These are phyloP conservation scores for Varanus salvator DNA, from an alignment of 2,113 vertebrate species.

Conservation along the genomic window DNA sequence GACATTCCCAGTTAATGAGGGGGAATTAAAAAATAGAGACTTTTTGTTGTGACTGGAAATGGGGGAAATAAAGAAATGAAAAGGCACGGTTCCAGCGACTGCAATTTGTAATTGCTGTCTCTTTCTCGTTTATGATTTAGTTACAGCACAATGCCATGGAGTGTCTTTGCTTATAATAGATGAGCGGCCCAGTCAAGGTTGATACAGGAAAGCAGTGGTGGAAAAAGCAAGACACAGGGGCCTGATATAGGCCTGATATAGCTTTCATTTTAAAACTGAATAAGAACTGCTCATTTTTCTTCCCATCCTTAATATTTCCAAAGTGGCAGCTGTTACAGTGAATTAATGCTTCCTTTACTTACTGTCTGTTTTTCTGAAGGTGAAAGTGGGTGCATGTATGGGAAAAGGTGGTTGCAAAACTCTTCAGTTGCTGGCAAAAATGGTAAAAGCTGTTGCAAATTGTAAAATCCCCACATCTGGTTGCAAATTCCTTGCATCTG, in stretches of 20 bases:
- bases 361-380: background rate
- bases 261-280: background rate
- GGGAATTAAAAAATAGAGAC: background rate
- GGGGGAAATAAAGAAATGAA: background rate
- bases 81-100: background rate
- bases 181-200: background rate
- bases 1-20: background rate
- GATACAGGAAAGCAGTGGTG: background rate
- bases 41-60: background rate
- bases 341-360: background rate
- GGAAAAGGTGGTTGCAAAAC: background rate
- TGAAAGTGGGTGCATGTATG: background rate
- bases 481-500: background rate
- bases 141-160: background rate
- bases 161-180: background rate
- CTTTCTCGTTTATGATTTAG: background rate
- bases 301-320: background rate
- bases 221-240: background rate
- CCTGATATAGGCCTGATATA: background rate
- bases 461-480: background rate
- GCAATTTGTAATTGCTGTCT: background rate
- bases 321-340: background rate
- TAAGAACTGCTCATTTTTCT: background rate
- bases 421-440: background rate
- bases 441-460: no score